Base-by-base conservation (phyloP, 2,797 vertebrate species). In the Sternarchorhynchus goeldii region DNA sequence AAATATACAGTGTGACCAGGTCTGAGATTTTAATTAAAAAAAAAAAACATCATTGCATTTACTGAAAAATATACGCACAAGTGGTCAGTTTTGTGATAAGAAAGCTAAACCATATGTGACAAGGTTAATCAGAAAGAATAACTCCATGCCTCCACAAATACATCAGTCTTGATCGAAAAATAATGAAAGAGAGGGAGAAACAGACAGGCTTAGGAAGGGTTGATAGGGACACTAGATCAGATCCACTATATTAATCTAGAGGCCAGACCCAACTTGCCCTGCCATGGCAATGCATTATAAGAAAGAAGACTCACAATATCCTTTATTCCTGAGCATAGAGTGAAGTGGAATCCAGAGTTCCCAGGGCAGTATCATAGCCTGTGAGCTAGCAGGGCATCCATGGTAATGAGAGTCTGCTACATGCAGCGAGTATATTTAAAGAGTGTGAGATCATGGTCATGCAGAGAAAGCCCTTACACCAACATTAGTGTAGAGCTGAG, bases 141-240 rank as follows among this genome's bases (percentile, higher is more conserved):
- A 34, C 58, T 65, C 41, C 8, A 58, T 50, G 67, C 45, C 16
- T 39, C 8, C 6, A 67, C n/a, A 62, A 60, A 75, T 67, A 36
- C 39, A 64, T 70, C 29, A 60, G 10, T 63, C 56, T 31, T 80
- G 31, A 84, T 81, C 73, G 76, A 67, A 80, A 86, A 79, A 81
- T 78, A 63, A 86, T 77, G 36, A 75, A 55, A 36, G 32, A 66
- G 56, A 73, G 55, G n/a, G 7, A 65, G 14, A 60, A 34, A 41
- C 57, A 59, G 50, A n/a, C 45, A 50, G n/a, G 25, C 18, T 14
- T 66, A 79, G 70, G 18, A 5, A 70, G 57, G n/a, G 45, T 73
- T 72, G 55, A 67, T 17, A 60, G 77, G 16, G n/a, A 6, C 4
- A 2, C 21, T n/a, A 25, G 25, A 75, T 36, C 56, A 64, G 5